Evolutionary conservation across 1,140 invertebrate genomes (phyloP).

Genomic region (Cotesia vestalis): DNA sequence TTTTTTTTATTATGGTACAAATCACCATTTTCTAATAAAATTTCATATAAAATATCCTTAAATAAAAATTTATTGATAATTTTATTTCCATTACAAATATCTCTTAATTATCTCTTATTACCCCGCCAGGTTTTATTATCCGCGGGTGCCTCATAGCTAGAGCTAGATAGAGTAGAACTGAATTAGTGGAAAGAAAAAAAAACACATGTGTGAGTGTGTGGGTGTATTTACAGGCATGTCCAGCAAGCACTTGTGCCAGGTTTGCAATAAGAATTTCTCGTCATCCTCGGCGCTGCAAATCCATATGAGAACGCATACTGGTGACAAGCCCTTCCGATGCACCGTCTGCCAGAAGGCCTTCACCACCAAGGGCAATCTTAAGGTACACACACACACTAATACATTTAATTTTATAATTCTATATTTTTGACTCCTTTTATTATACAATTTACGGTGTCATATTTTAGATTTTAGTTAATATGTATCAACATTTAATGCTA

Average conservation of each 20-base stretch:
- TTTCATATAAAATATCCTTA: too few species aligned
- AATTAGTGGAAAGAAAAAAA: not conserved
- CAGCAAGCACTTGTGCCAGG: slow-evolving; percentile 93
- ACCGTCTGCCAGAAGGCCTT: slow-evolving; percentile 94
- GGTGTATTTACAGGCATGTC: slow-evolving; percentile 69
- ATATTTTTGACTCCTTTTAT: not conserved
- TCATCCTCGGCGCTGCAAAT: slow-evolving; percentile 96
- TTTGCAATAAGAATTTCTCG: slow-evolving; percentile 97
- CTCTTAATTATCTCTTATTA: too few species aligned
- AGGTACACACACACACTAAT: slow-evolving; percentile 71
- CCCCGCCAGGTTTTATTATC: too few species aligned
- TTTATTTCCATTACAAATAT: too few species aligned
- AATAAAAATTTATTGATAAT: too few species aligned
- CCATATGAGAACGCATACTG: slow-evolving; percentile 98
- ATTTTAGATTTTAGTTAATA: not conserved
- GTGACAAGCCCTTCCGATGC: slow-evolving; percentile 97
- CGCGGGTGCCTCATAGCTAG: too few species aligned
- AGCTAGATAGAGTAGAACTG: too few species aligned
- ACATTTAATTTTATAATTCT: slow-evolving; percentile 20
- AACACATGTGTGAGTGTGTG: slow-evolving; percentile 57
- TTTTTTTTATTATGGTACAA: too few species aligned
- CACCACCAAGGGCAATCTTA: slow-evolving; percentile 97
- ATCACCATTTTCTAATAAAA: too few species aligned
- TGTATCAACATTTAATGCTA: slow-evolving; percentile 14
- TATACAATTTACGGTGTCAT: not conserved